These are phyloP conservation scores for Drosophila ficusphila DNA, from an alignment of 1,140 invertebrate genomes.

Conservation along the genomic window DNA sequence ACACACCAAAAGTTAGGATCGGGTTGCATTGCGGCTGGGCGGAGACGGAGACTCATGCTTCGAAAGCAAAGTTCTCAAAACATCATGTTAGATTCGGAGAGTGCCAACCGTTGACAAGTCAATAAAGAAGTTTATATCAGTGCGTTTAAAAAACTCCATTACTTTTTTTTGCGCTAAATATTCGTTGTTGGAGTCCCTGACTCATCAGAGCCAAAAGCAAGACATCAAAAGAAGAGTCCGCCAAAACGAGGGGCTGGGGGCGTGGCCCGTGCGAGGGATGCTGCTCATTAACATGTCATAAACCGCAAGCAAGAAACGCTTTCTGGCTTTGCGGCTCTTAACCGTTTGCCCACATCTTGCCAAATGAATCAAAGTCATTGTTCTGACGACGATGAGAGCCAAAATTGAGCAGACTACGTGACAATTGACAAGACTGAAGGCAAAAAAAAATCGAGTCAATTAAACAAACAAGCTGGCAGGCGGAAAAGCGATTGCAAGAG, in stretches of 20 bases:
- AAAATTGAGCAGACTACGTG: constrained; percentile 40
- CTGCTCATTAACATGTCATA: constrained; percentile 81
- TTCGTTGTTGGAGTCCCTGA: constrained; percentile 8
- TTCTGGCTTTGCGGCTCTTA: constrained; percentile 25
- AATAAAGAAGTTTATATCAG: neutral
- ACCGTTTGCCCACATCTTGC: constrained; percentile 11
- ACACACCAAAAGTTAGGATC: constrained; percentile 9
- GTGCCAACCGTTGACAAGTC: neutral
- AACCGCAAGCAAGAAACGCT: constrained; percentile 64
- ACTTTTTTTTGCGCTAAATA: neutral
- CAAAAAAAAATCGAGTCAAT: constrained; percentile 72
- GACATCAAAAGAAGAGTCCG: constrained; percentile 37
- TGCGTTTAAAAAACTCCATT: neutral
- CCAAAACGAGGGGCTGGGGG: constrained; percentile 24
- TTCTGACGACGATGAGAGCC: constrained; percentile 40
- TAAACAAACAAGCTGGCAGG: constrained; percentile 73
- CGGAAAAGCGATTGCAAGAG: constrained; percentile 16
- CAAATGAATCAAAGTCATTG: constrained; percentile 65
- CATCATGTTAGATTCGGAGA: no score
- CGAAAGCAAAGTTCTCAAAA: no score
- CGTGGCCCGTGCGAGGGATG: constrained; percentile 19
- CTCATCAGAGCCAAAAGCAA: constrained; percentile 22
- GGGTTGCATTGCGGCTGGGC: constrained; percentile 24
- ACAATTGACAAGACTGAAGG: constrained; percentile 66
- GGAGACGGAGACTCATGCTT: neutral